Base-by-base conservation (phyloP, 2,797 vertebrate species). In the Acanthurus lineatus region DNA sequence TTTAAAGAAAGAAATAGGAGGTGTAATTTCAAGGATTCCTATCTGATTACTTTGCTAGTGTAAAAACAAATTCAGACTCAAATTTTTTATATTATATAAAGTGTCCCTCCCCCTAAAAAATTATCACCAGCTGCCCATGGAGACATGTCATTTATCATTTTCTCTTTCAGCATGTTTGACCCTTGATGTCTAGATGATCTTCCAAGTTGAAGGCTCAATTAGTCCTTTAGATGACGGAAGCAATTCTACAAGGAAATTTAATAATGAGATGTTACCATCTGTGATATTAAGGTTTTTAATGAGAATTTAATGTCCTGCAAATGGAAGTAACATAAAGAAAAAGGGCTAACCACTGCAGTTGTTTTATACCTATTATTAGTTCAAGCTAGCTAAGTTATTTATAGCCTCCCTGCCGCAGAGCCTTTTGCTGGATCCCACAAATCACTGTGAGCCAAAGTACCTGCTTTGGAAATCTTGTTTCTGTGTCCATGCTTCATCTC, bases 131-230 rank as follows among this genome's bases (percentile, higher is more conserved):
- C 25, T 25, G 25, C 25, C 25, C 25, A 25, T 25, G 25, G 25
- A 25, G 25, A 3, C 25, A 25, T 57, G 49, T 58, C 14, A 56
- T 56, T 60, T 71, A 79, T 63, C 64, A 77, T 77, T 45, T 28
- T 40, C 25, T 62, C 49, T 72, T 45, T 57, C 28, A 48, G 60
- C 54, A 69, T 51, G 65, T 28, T 79, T 58, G 25, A 51, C 32
- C 49, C 32, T 53, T 63, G 20, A 79, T 67, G 71, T 56, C n/a
- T 59, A 16, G 14, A 66, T 68, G 65, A 74, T 73, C 45, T 19
- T 69, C 35, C 67, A 44, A 49, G 35, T 56, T 38, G 12, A 75
- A 64, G n/a, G 51, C 69, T 76, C 45, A 59, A 58, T 72, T 73
- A 77, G 51, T 56, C n/a, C 32, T 35, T 10, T 16, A 49, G 44